A percentile compares a stretch with the other conserved stretches of the same genome.
Evolutionary conservation across 1,140 invertebrate species (phyloP).

Genomic region (Myzus persicae): DNA sequence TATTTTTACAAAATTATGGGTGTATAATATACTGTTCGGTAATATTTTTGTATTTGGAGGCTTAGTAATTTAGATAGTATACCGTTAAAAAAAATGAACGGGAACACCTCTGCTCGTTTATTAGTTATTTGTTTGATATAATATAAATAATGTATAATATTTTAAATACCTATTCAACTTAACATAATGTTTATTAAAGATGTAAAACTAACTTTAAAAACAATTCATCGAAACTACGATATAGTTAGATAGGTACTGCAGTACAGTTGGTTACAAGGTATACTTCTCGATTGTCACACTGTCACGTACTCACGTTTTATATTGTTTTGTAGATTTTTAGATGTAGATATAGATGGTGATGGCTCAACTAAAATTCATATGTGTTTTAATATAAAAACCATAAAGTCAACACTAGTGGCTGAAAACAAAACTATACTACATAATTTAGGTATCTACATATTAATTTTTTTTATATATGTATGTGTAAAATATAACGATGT

Average conservation of each 20-base stretch:
- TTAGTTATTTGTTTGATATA: not conserved
- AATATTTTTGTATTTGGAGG: no score
- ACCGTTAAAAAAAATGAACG: no score
- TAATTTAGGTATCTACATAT: not conserved
- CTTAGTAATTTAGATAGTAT: no score
- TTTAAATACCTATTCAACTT: not conserved
- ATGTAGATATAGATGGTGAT: not conserved
- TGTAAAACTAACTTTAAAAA: not conserved
- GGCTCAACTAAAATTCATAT: not conserved
- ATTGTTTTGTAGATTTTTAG: not conserved
- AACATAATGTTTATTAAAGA: not conserved
- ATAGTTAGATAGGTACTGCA: no score
- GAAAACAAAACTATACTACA: not conserved
- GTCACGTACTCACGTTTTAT: slow-evolving; percentile 18
- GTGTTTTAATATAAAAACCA: not conserved
- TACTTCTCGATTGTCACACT: not conserved
- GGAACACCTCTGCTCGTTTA: no score
- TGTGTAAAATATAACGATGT: not conserved
- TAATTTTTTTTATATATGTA: not conserved
- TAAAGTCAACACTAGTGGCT: not conserved
- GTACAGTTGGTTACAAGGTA: not conserved
- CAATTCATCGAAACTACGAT: not conserved
- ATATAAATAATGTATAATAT: not conserved
- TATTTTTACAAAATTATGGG: no score
- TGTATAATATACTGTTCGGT: no score